These are phyloP conservation scores for Epizoanthus stellaris DNA, from an alignment of 92 coral and sea anemone species.

Conservation along the genomic window DNA sequence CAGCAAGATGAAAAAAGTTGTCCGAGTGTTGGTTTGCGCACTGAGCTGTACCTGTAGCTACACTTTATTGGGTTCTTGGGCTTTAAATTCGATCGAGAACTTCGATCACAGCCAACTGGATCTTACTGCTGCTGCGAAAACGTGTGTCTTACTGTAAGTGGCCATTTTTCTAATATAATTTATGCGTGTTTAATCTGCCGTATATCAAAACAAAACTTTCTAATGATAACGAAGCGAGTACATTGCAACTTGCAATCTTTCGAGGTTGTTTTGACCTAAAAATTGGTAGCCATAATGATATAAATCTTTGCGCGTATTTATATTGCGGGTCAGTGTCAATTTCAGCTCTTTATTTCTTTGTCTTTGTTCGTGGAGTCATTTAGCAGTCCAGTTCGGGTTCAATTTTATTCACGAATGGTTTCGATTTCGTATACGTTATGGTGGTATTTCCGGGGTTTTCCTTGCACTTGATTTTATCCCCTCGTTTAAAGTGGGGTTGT, in stretches of 20 bases:
- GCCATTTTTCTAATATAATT: slow-evolving; percentile 1
- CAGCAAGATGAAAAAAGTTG: slow-evolving; percentile 42
- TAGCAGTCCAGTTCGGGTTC: neutral
- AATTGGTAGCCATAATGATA: too few species aligned
- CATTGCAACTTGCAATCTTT: neutral
- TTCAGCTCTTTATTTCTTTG: neutral
- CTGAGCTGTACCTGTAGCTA: too few species aligned
- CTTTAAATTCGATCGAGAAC: neutral
- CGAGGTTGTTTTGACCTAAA: too few species aligned
- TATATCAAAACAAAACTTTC: neutral
- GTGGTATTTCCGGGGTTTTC: slow-evolving; percentile 21
- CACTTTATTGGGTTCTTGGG: slow-evolving; percentile 28
- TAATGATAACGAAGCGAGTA: neutral
- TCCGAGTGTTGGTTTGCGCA: slow-evolving; percentile 6
- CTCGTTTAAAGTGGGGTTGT: neutral
- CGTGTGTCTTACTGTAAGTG: neutral
- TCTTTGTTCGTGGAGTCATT: neutral
- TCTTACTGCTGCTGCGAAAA: neutral
- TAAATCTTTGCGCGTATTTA: too few species aligned
- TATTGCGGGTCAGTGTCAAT: too few species aligned
- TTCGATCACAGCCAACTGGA: neutral
- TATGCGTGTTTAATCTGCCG: slow-evolving; percentile 24
- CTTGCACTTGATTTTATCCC: neutral
- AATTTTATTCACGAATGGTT: too few species aligned
- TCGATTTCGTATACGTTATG: neutral